phyloP scores from a whole-genome alignment of 1,140 invertebrate genomes.

The Brachionus manjavacas region DNA sequence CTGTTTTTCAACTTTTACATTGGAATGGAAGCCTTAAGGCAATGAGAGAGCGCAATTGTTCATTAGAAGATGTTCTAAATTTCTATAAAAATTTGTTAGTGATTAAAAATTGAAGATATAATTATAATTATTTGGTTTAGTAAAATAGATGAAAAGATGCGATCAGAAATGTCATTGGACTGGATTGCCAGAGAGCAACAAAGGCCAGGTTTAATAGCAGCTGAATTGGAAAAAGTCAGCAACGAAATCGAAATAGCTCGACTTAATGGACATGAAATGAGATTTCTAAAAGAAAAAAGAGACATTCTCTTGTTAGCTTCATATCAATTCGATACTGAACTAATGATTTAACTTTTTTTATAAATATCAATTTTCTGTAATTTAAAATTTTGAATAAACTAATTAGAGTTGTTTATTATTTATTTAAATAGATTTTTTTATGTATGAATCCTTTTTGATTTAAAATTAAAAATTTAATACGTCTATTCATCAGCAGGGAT shows the following conservation, averaged over 20 bases:
- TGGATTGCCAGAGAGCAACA: conserved; percentile 86
- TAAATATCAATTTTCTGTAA: not conserved
- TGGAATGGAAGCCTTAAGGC: conserved; percentile 87
- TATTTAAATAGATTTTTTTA: not conserved
- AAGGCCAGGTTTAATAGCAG: conserved; percentile 69
- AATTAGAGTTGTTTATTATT: not conserved
- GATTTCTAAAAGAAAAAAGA: conserved; percentile 90
- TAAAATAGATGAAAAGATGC: conserved; percentile 82
- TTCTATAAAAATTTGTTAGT: conserved; percentile 64
- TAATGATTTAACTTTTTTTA: conserved; percentile 12
- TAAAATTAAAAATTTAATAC: not conserved
- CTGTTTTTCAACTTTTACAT: conserved; percentile 86
- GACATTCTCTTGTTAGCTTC: conserved; percentile 80
- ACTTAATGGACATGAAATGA: conserved; percentile 77
- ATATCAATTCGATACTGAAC: conserved; percentile 50
- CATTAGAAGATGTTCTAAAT: conserved; percentile 86
- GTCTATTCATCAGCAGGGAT: conserved; percentile 31
- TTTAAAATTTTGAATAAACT: not conserved
- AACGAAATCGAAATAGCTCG: conserved; percentile 81
- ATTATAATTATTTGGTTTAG: conserved; percentile 65
- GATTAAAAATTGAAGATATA: not conserved
- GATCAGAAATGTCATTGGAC: conserved; percentile 87
- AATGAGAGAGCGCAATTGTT: conserved; percentile 84
- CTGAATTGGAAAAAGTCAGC: conserved; percentile 76
- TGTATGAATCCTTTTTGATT: not conserved